Percentiles rank a stretch among this genome's conserved stretches.
phyloP scores from a whole-genome alignment of 2,113 vertebrate species.

The Uropsilus gracilis region DNA sequence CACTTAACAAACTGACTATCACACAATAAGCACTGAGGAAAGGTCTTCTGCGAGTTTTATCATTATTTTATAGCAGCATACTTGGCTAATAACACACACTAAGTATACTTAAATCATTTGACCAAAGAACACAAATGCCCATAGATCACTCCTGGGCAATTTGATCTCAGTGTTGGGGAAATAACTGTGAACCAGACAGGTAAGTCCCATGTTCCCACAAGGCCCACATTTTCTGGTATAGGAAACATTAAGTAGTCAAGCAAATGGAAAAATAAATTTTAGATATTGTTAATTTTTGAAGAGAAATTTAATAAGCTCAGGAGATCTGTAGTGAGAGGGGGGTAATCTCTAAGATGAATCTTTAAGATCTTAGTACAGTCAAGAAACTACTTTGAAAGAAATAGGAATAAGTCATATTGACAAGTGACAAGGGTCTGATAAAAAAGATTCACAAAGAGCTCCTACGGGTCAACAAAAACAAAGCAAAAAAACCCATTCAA shows the following conservation, averaged over 20 bases:
- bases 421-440: too few species aligned
- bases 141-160: neutral
- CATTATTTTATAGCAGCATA: neutral
- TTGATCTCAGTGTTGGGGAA: neutral
- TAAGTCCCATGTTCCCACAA: neutral
- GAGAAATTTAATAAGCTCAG: too few species aligned
- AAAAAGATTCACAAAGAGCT: too few species aligned
- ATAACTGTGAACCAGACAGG: neutral
- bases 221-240: neutral
- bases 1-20: neutral
- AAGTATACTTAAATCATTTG: neutral
- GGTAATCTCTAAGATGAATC: neutral
- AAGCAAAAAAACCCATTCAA: too few species aligned
- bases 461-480: too few species aligned
- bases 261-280: neutral
- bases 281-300: neutral
- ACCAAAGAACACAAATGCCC: neutral
- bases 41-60: neutral
- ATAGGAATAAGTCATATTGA: too few species aligned
- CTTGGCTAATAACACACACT: neutral
- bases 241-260: neutral
- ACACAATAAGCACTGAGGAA: neutral
- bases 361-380: neutral
- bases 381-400: neutral
- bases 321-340: neutral